Conservation (phyloP, 2,797 vertebrate genomes). For the Sebastes hopkinsi region DNA sequence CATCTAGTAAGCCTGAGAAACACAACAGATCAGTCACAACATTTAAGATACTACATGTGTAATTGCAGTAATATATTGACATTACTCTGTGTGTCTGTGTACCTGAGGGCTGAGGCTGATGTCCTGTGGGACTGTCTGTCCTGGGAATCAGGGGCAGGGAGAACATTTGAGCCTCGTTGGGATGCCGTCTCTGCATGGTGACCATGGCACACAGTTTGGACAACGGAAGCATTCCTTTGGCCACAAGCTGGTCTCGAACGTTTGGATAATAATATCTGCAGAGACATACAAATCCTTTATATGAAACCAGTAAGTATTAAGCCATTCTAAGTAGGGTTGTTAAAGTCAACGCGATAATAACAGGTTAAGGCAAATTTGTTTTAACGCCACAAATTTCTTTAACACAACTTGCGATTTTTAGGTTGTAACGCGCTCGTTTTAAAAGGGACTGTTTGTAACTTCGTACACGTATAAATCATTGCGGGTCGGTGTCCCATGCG, state of each 20-base stretch:
- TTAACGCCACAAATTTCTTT: no score
- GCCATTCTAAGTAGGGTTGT: not conserved
- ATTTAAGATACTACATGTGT: not conserved
- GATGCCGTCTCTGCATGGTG: slow-evolving; percentile 88
- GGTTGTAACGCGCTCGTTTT: no score
- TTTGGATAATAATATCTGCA: slow-evolving; percentile 98
- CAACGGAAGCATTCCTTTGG: slow-evolving; percentile 89
- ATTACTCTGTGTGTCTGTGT: not conserved
- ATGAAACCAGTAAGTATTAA: not conserved
- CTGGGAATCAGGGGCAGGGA: slow-evolving; percentile 87
- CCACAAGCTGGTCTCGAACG: slow-evolving; percentile 94
- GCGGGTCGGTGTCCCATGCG: no score
- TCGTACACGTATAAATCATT: no score
- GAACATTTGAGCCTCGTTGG: slow-evolving; percentile 87
- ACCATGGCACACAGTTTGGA: slow-evolving; percentile 94
- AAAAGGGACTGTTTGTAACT: no score
- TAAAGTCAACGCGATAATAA: no score
- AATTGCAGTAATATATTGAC: not conserved
- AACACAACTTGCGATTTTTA: no score
- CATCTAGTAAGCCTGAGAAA: slow-evolving; percentile 87
- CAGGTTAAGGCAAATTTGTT: no score
- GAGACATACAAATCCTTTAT: not conserved
- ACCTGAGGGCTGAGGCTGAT: slow-evolving; percentile 86
- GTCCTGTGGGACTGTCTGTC: slow-evolving; percentile 68
- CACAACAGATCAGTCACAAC: not conserved